phyloP scores from a whole-genome alignment of 2,113 vertebrate genomes.

The Perca fluviatilis region DNA sequence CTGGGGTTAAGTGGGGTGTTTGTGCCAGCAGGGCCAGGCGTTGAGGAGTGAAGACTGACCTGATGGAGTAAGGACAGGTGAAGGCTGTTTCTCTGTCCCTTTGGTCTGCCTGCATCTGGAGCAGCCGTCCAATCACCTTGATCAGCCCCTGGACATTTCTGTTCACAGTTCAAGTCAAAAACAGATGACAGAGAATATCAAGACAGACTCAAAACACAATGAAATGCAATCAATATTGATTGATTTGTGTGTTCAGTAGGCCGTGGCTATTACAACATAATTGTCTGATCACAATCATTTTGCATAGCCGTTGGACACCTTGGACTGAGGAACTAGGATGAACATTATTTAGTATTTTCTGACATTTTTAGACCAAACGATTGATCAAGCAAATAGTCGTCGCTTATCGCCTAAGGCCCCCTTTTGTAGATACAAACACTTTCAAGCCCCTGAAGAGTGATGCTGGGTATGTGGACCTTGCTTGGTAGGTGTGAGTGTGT shows the following conservation, averaged over 20 bases:
- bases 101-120: slow-evolving; percentile 88
- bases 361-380: no score
- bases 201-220: background rate
- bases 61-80: slow-evolving; percentile 89
- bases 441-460: no score
- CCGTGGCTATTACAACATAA: background rate
- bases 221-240: background rate
- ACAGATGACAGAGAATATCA: background rate
- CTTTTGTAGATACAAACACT: no score
- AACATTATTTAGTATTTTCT: no score
- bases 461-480: no score
- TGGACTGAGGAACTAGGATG: no score
- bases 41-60: slow-evolving; percentile 74
- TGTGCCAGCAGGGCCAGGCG: no score
- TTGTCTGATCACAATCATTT: background rate
- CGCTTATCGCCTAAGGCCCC: no score
- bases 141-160: slow-evolving; percentile 94
- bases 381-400: no score
- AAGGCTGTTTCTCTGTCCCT: slow-evolving; percentile 69
- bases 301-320: no score
- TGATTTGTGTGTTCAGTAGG: background rate
- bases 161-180: slow-evolving; percentile 50
- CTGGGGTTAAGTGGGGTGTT: no score
- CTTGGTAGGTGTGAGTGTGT: background rate
- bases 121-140: slow-evolving; percentile 87